Percentiles rank a stretch among this genome's conserved stretches.
These are phyloP conservation scores for Frankliniella intonsa DNA, from an alignment of 2,888 invertebrate species.

Conservation along the genomic window DNA sequence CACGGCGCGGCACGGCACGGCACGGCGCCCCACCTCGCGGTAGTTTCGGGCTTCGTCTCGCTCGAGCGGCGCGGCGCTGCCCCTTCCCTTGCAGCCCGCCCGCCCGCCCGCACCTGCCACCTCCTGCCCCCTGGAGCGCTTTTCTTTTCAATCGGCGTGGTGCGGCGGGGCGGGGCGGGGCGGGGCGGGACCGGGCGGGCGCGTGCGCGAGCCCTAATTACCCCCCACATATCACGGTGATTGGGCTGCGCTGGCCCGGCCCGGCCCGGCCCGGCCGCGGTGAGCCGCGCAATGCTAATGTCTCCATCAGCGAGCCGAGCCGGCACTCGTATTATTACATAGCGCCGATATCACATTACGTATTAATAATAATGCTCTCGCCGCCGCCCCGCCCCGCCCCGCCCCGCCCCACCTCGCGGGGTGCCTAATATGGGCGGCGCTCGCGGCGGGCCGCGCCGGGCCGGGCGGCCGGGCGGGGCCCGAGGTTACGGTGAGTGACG, in stretches of 20 bases:
- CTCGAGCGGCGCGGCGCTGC: background rate
- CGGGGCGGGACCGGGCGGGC: background rate
- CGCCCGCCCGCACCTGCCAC: background rate
- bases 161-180: background rate
- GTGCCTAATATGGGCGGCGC: background rate
- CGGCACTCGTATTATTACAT: too few relatives aligned
- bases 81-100: background rate
- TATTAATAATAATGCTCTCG: too few relatives aligned
- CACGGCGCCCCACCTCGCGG: too few relatives aligned
- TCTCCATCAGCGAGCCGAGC: background rate
- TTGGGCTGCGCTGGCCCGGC: background rate
- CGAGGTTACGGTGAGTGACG: too few relatives aligned
- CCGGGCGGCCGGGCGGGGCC: background rate
- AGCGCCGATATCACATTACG: too few relatives aligned
- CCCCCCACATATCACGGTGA: slow-evolving; percentile 6
- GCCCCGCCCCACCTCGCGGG: too few relatives aligned
- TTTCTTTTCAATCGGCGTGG: background rate
- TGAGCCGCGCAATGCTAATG: background rate
- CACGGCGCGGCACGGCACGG: too few relatives aligned
- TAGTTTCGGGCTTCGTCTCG: background rate
- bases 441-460: background rate
- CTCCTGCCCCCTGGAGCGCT: background rate
- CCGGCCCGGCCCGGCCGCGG: too few relatives aligned
- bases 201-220: background rate
- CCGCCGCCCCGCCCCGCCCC: too few relatives aligned